Evolutionary conservation across 35 echinoderm and acorn worm species (phyloP).

Genomic region (Strongylocentrotus purpuratus): DNA sequence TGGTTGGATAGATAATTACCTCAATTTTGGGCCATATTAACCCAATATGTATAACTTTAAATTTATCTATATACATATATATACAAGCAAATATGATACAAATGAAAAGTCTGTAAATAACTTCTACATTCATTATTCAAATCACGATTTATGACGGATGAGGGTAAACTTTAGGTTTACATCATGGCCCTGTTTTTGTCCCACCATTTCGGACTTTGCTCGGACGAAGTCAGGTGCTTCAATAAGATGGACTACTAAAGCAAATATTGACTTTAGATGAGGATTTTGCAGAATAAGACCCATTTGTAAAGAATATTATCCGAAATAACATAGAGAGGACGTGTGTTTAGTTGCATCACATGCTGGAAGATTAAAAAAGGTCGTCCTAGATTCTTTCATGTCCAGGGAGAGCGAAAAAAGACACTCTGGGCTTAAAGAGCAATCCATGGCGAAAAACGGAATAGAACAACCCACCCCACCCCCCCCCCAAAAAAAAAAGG

Average conservation of each 20-base stretch:
- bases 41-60: no score
- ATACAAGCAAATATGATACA: neutral
- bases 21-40: no score
- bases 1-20: no score
- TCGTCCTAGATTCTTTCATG: neutral
- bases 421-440: neutral
- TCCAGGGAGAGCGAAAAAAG: neutral
- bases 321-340: neutral
- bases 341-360: neutral
- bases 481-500: no score
- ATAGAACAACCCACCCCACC: no score
- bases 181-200: neutral
- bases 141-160: no score
- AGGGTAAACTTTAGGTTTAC: no score
- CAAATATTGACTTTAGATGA: neutral
- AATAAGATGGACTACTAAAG: neutral
- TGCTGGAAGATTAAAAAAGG: neutral
- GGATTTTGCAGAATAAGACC: neutral
- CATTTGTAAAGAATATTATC: neutral
- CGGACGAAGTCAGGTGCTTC: neutral
- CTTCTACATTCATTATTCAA: no score
- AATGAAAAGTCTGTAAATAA: neutral
- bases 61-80: no score
- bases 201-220: neutral
- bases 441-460: neutral